phyloP scores from a whole-genome alignment of 2,113 vertebrate genomes.

The Anser cygnoides region DNA sequence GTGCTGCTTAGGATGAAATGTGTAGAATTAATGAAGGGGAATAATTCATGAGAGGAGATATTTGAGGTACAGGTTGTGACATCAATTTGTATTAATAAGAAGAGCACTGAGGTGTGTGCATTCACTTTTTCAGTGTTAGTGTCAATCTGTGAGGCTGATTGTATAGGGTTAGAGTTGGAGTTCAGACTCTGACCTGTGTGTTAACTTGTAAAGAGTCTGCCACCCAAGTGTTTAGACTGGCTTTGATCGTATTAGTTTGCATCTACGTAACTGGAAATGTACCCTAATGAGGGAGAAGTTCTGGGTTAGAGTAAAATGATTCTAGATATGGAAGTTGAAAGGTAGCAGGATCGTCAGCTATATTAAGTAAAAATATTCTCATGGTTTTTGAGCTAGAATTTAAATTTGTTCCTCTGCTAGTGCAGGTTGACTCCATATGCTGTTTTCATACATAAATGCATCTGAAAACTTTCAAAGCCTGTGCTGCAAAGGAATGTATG shows the following conservation, averaged over 20 bases:
- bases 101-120: background rate
- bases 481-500: background rate
- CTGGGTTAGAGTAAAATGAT: background rate
- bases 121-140: background rate
- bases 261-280: background rate
- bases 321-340: background rate
- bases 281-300: background rate
- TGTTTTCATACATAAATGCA: background rate
- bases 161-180: background rate
- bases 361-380: background rate
- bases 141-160: background rate
- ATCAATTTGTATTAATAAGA: constrained; percentile 44
- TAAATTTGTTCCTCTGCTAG: background rate
- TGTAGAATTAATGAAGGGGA: constrained; percentile 27
- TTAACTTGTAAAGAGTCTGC: background rate
- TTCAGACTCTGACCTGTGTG: background rate
- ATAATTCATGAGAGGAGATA: constrained; percentile 47
- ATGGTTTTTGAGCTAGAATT: background rate
- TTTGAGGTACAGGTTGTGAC: constrained; percentile 24
- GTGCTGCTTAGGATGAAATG: background rate
- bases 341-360: background rate
- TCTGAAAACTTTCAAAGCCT: background rate
- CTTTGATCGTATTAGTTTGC: background rate
- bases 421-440: background rate
- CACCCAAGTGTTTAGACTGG: background rate